Evolutionary conservation across 2,797 vertebrate species (phyloP), one percentile per base, ranked within the genome.

Genomic region (Pangasius krempfi): DNA sequence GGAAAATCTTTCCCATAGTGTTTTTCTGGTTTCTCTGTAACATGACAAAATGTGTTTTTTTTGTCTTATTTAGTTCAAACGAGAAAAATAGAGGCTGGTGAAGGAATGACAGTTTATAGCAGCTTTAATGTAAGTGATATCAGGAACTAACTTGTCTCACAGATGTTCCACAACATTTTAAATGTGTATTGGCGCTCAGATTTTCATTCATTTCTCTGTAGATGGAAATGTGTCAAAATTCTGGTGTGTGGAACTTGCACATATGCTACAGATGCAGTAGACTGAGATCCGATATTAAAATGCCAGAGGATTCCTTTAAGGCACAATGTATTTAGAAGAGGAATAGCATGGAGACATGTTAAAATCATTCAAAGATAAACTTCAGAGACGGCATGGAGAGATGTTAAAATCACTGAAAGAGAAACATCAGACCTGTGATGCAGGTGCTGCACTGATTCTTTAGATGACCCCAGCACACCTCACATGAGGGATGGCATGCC

Each of bases 401-500:
- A 44, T 44, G 72, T 75, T 75, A 50, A 76, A 76, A n/a, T 37
- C 54, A 62, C n/a, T 44, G 0, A 33, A 22, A 76, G 13, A 84
- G 64, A 52, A 58, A 37, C 10, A 6, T 92, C 93, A 90, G 93
- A 99, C 98, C 98, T 97, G 94, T 91, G 1, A 87, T 87, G 92
- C 98, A 99, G 0, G 95, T 95, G 80, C 95, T 96, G 80, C 98
- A 99, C 62, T 93, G 47, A 30, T 93, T 92, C 68, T 93, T 93
- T 91, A 91, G 92, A 4, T 93, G 92, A 90, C 95, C 96, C 22
- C 93, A 95, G 93, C 98, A 99, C 88, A 96, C 96, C 90, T 94
- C 95, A 89, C 98, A 99, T 2, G 96, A 95, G 47, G 93, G 50
- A 89, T 97, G 92, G 92, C 98, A 99, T 72, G 91, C 91, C 44